Evolutionary conservation across 2,113 vertebrate species (phyloP), one percentile per base, ranked within the genome.

Genomic region (Tursiops truncatus): DNA sequence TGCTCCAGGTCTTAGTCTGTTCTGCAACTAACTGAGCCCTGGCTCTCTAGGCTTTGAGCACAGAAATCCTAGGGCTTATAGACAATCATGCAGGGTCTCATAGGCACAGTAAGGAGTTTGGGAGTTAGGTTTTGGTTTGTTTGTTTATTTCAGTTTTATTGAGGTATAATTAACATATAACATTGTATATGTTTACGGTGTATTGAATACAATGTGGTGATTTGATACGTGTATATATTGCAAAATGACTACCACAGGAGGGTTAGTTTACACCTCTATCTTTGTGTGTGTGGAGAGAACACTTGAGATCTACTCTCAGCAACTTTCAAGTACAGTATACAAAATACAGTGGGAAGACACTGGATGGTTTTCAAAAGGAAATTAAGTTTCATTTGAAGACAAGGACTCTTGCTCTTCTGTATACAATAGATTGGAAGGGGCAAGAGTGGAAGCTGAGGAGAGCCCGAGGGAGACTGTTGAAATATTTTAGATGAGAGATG

Each of bases 371-470:
- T 56, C 53, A 74, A 50, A 38, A 63, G 20, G 15, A 82, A 60
- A 68, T 89, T 38, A 68, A 90, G 41, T 94, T 44, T 62, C 47
- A 92, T 83, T 47, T 92, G 62, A 96, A 94, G 26, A 67, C 17
- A 17, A 26, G 77, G 9, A 23, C 12, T 58, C 13, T 87, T 94
- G 2, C 25, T 73, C 3, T 58, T 88, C 21, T 82, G 20, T 71
- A 15, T 73, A 8, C 44, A 81, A n/a, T 62, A 82, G 38, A 92
- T 80, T 63, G 25, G 41, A 79, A 10, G 13, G 8, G 2, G 5
- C 28, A 76, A 68, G 11, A 44, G 28, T 53, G 21, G 58, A 89
- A 96, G 44, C 53, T 67, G 3, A 36, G 9, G 14, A 62, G 17
- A 41, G 3, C 8, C 41, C 26, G 68, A 79, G 31, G 56, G 33